phyloP scores from a whole-genome alignment of 2,888 invertebrate genomes.

The Macrostomum cliftonense region DNA sequence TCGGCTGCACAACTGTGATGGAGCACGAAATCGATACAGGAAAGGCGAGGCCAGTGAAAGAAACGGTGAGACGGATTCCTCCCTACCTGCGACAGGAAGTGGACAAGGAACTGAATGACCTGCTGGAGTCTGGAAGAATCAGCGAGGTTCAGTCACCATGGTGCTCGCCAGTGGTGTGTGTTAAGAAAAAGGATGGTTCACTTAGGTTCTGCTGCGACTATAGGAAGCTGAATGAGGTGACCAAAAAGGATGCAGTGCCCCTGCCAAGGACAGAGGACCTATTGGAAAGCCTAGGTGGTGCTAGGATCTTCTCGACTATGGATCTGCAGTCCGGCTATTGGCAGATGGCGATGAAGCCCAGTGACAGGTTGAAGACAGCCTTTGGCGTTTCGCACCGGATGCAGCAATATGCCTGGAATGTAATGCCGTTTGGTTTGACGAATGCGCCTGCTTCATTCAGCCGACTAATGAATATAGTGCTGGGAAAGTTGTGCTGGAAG shows the following conservation, averaged over 20 bases:
- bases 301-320: constrained; percentile 13
- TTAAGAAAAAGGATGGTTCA: constrained; percentile 12
- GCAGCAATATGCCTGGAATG: constrained; percentile 9
- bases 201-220: constrained; percentile 14
- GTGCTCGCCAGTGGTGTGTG: constrained; percentile 13
- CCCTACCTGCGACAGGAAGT: too few species aligned
- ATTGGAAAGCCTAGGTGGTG: constrained; percentile 13
- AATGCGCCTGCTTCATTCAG: background rate
- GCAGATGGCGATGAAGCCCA: constrained; percentile 13
- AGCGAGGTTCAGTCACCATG: constrained; percentile 6
- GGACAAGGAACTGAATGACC: too few species aligned
- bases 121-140: too few species aligned
- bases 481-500: background rate
- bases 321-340: constrained; percentile 14
- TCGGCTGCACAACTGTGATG: too few species aligned
- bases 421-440: too few species aligned
- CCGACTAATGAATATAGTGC: background rate
- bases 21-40: too few species aligned
- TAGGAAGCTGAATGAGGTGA: constrained; percentile 12
- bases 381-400: constrained; percentile 12
- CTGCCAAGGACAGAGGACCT: constrained; percentile 14
- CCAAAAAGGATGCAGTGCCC: constrained; percentile 14
- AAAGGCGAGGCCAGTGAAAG: too few species aligned
- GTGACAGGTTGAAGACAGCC: constrained; percentile 14
- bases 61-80: too few species aligned